A percentile compares a stretch with the other conserved stretches of the same genome.
phyloP scores from a whole-genome alignment of 2,113 vertebrate species.

The Craseonycteris thonglongyai region DNA sequence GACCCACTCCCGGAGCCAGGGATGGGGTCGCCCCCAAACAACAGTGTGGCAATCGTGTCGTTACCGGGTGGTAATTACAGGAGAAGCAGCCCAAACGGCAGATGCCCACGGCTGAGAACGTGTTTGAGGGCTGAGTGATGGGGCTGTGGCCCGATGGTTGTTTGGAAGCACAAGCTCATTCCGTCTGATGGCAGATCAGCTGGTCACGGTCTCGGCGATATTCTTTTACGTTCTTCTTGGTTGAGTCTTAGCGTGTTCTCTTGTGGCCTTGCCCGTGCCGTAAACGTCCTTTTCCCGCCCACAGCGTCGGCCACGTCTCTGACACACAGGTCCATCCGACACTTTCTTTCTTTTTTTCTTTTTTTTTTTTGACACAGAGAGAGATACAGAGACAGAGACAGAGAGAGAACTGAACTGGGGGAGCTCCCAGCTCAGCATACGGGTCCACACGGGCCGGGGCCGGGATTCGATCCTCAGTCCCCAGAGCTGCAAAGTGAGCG shows the following conservation, averaged over 20 bases:
- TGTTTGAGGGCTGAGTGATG: slow-evolving; percentile 59
- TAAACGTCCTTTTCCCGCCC: not conserved
- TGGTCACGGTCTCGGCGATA: slow-evolving; percentile 6
- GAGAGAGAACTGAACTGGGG: too few relatives aligned
- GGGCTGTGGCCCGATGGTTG: slow-evolving; percentile 48
- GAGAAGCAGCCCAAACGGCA: slow-evolving; percentile 58
- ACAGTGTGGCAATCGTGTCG: not conserved
- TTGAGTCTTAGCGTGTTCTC: not conserved
- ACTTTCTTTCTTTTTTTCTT: too few relatives aligned
- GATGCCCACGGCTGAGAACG: slow-evolving; percentile 48
- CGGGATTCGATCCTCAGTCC: too few relatives aligned
- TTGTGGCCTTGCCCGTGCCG: not conserved
- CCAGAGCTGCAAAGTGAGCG: too few relatives aligned
- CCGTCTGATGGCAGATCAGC: slow-evolving; percentile 38
- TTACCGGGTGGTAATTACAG: slow-evolving; percentile 33
- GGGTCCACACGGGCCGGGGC: too few relatives aligned
- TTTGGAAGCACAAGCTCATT: slow-evolving; percentile 51
- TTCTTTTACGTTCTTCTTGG: not conserved
- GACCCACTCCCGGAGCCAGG: not conserved
- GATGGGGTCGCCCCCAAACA: slow-evolving; percentile 1
- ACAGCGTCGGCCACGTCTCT: not conserved
- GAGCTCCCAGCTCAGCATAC: too few relatives aligned
- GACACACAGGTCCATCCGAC: not conserved
- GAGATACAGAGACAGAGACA: too few relatives aligned
- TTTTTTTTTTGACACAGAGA: too few relatives aligned